These are phyloP conservation scores for Taenaris catops DNA, from an alignment of 2,888 invertebrate genomes.

Conservation along the genomic window DNA sequence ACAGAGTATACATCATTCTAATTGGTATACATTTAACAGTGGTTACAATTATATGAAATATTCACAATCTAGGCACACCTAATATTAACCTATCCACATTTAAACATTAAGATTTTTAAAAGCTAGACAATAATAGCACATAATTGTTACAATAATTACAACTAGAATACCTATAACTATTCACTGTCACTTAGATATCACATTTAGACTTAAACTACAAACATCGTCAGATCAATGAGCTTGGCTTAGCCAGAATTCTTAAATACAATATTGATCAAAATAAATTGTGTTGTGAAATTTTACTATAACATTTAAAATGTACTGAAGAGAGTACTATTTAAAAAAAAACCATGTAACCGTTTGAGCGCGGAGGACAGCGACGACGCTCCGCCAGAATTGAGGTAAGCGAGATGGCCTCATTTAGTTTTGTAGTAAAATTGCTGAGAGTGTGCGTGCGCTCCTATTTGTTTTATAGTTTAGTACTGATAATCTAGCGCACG, in stretches of 20 bases:
- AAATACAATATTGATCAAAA: too few relatives aligned
- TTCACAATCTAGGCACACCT: constrained; percentile 25
- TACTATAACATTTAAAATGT: too few relatives aligned
- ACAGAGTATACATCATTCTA: constrained; percentile 4
- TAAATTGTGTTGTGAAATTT: too few relatives aligned
- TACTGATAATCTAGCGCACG: too few relatives aligned
- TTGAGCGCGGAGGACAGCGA: too few relatives aligned
- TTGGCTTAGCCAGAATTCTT: constrained; percentile 29
- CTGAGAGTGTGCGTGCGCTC: too few relatives aligned
- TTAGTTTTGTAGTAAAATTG: too few relatives aligned
- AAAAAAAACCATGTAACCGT: too few relatives aligned
- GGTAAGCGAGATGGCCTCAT: too few relatives aligned
- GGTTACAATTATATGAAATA: constrained; percentile 17
- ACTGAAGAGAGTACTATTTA: too few relatives aligned
- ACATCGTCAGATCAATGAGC: constrained; percentile 34
- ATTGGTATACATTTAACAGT: constrained; percentile 16
- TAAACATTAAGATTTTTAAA: constrained; percentile 13
- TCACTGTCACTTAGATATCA: constrained; percentile 46
- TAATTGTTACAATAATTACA: constrained; percentile 10
- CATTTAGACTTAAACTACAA: constrained; percentile 48
- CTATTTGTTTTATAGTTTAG: too few relatives aligned
- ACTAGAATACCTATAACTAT: constrained; percentile 19
- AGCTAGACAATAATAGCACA: constrained; percentile 10
- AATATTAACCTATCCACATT: constrained; percentile 21
- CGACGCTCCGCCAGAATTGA: too few relatives aligned